phyloP scores from a whole-genome alignment of 2,888 invertebrate genomes.

The Carterocephalus palaemon region DNA sequence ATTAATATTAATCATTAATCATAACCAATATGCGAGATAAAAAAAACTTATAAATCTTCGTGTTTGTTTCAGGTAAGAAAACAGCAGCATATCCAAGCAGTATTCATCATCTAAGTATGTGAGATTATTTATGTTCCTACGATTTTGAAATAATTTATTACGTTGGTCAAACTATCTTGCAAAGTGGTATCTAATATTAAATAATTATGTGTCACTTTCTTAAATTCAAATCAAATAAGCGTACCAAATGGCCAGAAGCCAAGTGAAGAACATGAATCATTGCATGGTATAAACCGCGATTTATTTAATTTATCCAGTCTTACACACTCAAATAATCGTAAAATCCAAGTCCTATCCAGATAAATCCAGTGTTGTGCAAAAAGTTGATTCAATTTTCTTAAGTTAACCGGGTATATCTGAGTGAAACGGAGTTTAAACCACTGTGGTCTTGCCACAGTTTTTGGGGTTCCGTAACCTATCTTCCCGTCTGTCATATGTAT shows the following conservation, averaged over 20 bases:
- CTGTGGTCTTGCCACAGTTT: too few species aligned
- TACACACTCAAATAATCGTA: too few species aligned
- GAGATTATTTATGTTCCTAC: too few species aligned
- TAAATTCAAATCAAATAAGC: constrained; percentile 52
- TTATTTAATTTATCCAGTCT: constrained; percentile 43
- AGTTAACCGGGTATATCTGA: constrained; percentile 1
- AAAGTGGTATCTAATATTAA: constrained; percentile 11
- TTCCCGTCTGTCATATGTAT: too few species aligned
- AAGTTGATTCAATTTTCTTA: constrained; percentile 9
- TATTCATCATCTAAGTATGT: too few species aligned
- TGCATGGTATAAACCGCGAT: constrained; percentile 48
- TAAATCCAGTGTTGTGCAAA: constrained; percentile 7
- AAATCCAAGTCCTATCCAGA: constrained; percentile 7
- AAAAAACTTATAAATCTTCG: too few species aligned
- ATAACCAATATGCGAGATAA: too few species aligned
- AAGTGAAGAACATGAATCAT: constrained; percentile 62
- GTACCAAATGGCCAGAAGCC: constrained; percentile 54
- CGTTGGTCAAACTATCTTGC: neutral
- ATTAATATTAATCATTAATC: too few species aligned
- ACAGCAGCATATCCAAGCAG: too few species aligned
- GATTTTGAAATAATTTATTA: constrained; percentile 7
- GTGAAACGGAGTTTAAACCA: constrained; percentile 13
- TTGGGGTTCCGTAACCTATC: too few species aligned
- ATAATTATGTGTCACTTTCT: constrained; percentile 26
- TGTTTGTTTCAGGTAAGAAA: too few species aligned